Conservation (phyloP, 2,113 vertebrate genomes). For the Trematocara marginatum region DNA sequence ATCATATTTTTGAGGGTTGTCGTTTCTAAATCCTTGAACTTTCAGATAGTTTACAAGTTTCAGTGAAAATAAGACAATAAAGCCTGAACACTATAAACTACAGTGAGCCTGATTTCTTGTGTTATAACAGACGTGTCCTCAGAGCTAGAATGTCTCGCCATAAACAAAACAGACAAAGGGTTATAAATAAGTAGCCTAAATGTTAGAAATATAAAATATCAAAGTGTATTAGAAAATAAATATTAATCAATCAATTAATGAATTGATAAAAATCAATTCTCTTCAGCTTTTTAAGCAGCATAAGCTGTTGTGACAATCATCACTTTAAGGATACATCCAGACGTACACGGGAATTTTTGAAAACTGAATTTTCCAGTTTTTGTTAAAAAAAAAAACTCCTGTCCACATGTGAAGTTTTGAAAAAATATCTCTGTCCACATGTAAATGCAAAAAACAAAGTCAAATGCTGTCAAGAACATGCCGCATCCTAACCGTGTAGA, state of each 20-base stretch:
- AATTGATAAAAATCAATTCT: background rate
- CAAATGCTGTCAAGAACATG: background rate
- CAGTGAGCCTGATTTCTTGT: background rate
- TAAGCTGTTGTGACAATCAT: background rate
- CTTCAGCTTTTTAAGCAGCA: background rate
- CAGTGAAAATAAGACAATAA: background rate
- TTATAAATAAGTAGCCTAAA: background rate
- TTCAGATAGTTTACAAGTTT: background rate
- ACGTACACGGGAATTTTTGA: background rate
- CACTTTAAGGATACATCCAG: background rate
- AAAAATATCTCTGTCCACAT: background rate
- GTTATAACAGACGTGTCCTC: background rate
- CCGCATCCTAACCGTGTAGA: background rate
- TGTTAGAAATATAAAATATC: background rate
- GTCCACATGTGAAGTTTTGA: fast-evolving
- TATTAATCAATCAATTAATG: fast-evolving
- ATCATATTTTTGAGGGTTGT: background rate
- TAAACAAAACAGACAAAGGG: background rate
- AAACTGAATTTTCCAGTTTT: fast-evolving
- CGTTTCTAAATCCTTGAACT: background rate
- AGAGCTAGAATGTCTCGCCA: background rate
- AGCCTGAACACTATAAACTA: background rate
- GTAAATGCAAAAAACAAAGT: background rate
- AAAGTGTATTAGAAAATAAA: background rate
- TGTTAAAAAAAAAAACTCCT: background rate